Evolutionary conservation across 2,888 invertebrate species (phyloP).

Genomic region (Iselma pallidipennis): DNA sequence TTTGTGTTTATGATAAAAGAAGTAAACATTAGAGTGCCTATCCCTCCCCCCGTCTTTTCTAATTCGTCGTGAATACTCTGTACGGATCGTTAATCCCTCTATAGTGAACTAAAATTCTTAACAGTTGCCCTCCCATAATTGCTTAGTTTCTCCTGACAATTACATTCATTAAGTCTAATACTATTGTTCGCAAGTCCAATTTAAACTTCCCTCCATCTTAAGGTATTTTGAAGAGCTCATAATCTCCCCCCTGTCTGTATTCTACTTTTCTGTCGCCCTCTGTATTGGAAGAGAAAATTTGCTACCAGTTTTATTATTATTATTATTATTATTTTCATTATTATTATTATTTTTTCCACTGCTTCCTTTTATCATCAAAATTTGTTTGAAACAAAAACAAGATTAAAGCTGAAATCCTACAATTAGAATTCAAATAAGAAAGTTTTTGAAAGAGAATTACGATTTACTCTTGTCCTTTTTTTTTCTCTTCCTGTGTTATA

Average conservation of each 20-base stretch:
- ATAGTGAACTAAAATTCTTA: slow-evolving; percentile 18
- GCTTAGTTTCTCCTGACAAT: slow-evolving; percentile 45
- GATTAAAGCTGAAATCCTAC: not conserved
- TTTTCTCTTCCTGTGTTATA: not conserved
- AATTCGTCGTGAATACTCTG: not conserved
- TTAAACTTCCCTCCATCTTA: slow-evolving; percentile 40
- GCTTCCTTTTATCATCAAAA: not conserved
- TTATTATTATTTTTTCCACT: slow-evolving; percentile 10
- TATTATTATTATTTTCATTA: slow-evolving; percentile 13
- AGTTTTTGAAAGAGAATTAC: too few species aligned
- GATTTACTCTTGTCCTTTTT: too few species aligned
- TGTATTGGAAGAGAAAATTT: slow-evolving; percentile 20
- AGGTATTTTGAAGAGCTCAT: slow-evolving; percentile 10
- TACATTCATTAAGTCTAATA: slow-evolving; percentile 48
- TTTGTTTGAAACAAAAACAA: not conserved
- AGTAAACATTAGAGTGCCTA: too few species aligned
- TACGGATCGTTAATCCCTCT: slow-evolving; percentile 12
- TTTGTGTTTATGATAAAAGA: too few species aligned
- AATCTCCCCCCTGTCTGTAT: slow-evolving; percentile 16
- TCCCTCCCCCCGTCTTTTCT: too few species aligned
- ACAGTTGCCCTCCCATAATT: slow-evolving; percentile 35
- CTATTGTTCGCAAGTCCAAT: slow-evolving; percentile 48
- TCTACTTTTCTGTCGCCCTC: slow-evolving; percentile 16
- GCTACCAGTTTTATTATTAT: not conserved
- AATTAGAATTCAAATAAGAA: not conserved